These are phyloP conservation scores for Sebastolobus alascanus DNA, from an alignment of 2,797 vertebrate species.

Conservation along the genomic window DNA sequence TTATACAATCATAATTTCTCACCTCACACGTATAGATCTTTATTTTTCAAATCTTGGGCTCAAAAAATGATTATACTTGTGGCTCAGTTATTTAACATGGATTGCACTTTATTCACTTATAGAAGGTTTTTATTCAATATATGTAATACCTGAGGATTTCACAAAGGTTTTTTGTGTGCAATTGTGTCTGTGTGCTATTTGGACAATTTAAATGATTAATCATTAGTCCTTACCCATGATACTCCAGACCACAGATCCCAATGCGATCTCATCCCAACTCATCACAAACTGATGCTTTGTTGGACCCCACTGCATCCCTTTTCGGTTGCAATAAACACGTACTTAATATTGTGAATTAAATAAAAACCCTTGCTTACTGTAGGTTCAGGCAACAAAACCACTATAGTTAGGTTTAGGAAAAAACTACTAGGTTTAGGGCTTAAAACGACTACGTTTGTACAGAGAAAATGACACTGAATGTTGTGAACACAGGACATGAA, in stretches of 20 bases:
- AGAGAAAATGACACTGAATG: no score
- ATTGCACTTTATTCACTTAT: not conserved
- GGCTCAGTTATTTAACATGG: not conserved
- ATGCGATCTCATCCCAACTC: no score
- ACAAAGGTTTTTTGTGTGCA: not conserved
- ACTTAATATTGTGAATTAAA: no score
- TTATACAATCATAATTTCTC: not conserved
- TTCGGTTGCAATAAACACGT: no score
- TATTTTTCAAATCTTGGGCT: not conserved
- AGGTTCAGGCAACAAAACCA: no score
- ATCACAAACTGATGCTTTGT: no score
- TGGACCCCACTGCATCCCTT: no score
- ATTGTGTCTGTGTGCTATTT: not conserved
- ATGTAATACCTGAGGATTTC: not conserved
- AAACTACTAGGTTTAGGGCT: no score
- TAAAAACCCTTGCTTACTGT: no score
- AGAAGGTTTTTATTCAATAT: not conserved
- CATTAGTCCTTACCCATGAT: not conserved
- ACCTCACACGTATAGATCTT: not conserved
- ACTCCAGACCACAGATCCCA: not conserved
- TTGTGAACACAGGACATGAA: no score
- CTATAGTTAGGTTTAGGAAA: no score
- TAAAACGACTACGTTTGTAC: no score
- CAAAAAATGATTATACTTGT: not conserved
- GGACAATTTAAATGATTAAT: fast-evolving